Conservation (phyloP, 2,888 invertebrate genomes). For the Hirtodrosophila duncani region DNA sequence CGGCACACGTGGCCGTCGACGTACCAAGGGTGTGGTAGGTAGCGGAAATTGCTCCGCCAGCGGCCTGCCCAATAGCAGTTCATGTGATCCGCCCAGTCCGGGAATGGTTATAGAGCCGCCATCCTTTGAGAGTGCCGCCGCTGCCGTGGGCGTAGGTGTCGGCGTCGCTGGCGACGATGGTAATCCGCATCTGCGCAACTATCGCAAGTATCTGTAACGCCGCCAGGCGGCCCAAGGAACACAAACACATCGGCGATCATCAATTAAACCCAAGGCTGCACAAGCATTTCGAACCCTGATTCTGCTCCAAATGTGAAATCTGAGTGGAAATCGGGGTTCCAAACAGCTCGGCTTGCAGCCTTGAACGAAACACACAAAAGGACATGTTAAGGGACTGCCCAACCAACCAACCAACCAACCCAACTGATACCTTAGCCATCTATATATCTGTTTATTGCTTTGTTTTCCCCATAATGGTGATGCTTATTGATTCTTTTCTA, state of each 20-base stretch:
- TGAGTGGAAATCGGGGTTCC: too few relatives aligned
- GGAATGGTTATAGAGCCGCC: conserved; percentile 76
- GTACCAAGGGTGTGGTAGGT: conserved; percentile 50
- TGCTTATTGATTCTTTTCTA: conserved; percentile 14
- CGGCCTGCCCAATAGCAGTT: conserved; percentile 33
- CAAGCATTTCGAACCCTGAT: conserved; percentile 1
- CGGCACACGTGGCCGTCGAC: conserved; percentile 69
- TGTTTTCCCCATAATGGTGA: conserved; percentile 18
- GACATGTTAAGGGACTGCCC: too few relatives aligned
- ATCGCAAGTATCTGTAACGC: conserved; percentile 78
- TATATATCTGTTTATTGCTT: neutral
- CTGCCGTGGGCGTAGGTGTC: conserved; percentile 71
- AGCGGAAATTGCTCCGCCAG: conserved; percentile 14
- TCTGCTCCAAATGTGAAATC: neutral
- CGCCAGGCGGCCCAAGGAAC: conserved; percentile 21
- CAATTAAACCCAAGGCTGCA: neutral
- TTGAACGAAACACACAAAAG: too few relatives aligned
- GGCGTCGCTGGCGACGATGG: conserved; percentile 67
- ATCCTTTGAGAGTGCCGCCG: conserved; percentile 78
- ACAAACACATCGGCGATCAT: too few relatives aligned
- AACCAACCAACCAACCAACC: neutral
- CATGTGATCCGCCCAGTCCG: conserved; percentile 73
- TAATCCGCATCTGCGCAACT: conserved; percentile 75
- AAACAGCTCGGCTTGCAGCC: too few relatives aligned
- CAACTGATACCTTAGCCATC: neutral